Evolutionary conservation across 2,797 vertebrate genomes (phyloP).

Genomic region (Fringilla coelebs): DNA sequence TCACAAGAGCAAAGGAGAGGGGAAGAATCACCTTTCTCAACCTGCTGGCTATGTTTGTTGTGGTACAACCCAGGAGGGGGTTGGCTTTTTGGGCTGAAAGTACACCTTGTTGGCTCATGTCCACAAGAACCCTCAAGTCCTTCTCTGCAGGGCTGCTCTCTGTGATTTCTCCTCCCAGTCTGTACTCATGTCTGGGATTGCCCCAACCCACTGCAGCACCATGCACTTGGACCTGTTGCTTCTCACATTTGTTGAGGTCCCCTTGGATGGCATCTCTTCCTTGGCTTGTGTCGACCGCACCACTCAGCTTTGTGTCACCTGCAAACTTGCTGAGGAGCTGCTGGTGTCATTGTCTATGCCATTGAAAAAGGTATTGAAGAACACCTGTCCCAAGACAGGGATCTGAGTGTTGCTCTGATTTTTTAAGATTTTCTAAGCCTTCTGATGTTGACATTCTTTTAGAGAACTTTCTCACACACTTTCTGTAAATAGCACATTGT

Average conservation of each 20-base stretch:
- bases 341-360: neutral
- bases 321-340: neutral
- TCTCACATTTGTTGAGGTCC: neutral
- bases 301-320: neutral
- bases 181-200: neutral
- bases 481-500: too few species aligned
- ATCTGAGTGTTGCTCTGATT: too few species aligned
- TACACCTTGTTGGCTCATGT: neutral
- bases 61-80: rapidly evolving
- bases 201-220: rapidly evolving
- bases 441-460: too few species aligned
- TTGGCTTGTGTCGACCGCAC: neutral
- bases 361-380: neutral
- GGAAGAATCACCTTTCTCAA: neutral
- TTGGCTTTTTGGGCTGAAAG: neutral
- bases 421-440: too few species aligned
- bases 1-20: neutral
- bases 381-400: neutral
- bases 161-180: neutral
- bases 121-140: rapidly evolving
- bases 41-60: neutral
- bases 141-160: neutral
- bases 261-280: neutral
- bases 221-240: neutral
- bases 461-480: too few species aligned